Base-by-base conservation (phyloP, 2,888 invertebrate genomes). In the Beris chalybata region DNA sequence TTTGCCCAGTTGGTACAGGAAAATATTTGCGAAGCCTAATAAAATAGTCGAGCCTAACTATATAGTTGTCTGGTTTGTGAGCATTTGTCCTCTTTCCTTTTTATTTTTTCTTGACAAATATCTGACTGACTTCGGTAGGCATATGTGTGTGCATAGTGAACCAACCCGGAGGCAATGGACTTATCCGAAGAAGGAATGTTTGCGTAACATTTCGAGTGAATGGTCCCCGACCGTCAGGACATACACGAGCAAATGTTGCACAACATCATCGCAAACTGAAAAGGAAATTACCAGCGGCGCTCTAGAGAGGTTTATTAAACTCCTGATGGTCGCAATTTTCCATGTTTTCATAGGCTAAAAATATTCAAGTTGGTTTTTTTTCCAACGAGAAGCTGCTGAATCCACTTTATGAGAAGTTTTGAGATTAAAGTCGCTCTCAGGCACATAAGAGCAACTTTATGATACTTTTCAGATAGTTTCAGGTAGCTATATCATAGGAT, bases 201-300 rank as follows among this genome's bases (percentile, higher is more conserved):
- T 58, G 47, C 58, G 45, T 58, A 58, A 44, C 44, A 58, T 58
- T 58, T 58, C 47, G 58, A 58, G 45, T 47, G 58, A 58, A 58
- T 47, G 45, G 45, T 45, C 30, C n/a, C 30, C n/a, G 44, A 45
- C 44, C n/a, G 45, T 30, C n/a, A 58, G 44, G 44, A 30, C n/a
- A 58, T 58, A 45, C 45, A 45, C 11, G 31, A 43, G 22, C 38
- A 30, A 47, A 58, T 58, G 45, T 58, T 58, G 31, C 58, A 47
- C 31, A 45, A 22, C 30, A 45, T 58, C 29, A 29, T 12, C 32
- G 38, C 38, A 38, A 38, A 38, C 38, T 38, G 7, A 9, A 38
- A 38, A 38, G 38, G 38, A 38, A 38, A 38, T 38, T 38, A 38
- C 38, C 38, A 38, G 38, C 7, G 38, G 38, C 38, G 38, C 38